phyloP scores from a whole-genome alignment of 1,140 invertebrate species.

The Rhynchophorus ferrugineus region DNA sequence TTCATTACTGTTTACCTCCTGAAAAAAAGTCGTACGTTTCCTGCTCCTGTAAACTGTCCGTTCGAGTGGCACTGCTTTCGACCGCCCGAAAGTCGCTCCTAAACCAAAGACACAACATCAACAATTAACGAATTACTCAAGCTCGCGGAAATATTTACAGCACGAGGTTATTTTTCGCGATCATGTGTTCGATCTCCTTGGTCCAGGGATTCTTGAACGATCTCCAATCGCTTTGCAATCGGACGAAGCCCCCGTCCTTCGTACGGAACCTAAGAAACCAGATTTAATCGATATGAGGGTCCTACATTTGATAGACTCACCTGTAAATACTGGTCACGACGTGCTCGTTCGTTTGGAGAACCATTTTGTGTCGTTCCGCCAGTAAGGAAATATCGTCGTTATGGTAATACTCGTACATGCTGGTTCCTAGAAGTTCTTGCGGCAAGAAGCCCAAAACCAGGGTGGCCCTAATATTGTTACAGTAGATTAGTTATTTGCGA shows the following conservation, averaged over 20 bases:
- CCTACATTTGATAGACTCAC: neutral
- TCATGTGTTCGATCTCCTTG: slow-evolving; percentile 82
- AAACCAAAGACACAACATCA: slow-evolving; percentile 29
- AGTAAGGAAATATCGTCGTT: slow-evolving; percentile 74
- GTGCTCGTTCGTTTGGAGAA: slow-evolving; percentile 56
- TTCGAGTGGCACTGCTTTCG: slow-evolving; percentile 45
- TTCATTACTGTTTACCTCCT: no score
- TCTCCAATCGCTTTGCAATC: slow-evolving; percentile 75
- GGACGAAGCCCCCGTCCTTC: slow-evolving; percentile 66
- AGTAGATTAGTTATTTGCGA: no score
- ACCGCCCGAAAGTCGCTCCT: slow-evolving; percentile 47
- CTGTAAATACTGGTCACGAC: slow-evolving; percentile 66
- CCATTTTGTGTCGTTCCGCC: slow-evolving; percentile 77
- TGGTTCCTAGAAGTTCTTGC: slow-evolving; percentile 86
- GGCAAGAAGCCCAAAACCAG: slow-evolving; percentile 83
- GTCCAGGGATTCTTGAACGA: slow-evolving; percentile 88
- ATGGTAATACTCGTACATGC: slow-evolving; percentile 89
- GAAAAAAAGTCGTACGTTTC: slow-evolving; percentile 53
- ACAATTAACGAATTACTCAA: slow-evolving; percentile 11
- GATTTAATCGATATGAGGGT: neutral
- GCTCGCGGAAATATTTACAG: slow-evolving; percentile 44
- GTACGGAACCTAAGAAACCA: slow-evolving; percentile 57
- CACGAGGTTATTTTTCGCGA: slow-evolving; percentile 74
- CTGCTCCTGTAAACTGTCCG: slow-evolving; percentile 42
- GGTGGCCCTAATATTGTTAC: slow-evolving; percentile 69